phyloP scores from a whole-genome alignment of 1,140 invertebrate species.

The Temnothorax longispinosus region DNA sequence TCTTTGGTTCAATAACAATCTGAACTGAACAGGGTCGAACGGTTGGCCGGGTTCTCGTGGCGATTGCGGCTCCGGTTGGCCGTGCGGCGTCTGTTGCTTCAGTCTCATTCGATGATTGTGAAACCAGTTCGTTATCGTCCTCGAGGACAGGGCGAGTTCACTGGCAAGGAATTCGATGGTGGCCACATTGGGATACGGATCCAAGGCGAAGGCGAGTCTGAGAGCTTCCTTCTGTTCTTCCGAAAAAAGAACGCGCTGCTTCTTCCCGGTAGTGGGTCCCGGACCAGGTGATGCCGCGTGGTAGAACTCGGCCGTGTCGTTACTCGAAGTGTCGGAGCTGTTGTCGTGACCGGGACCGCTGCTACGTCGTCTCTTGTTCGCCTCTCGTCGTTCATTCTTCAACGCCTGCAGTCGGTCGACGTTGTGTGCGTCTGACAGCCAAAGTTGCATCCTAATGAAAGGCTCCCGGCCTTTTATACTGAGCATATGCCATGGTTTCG shows the following conservation, averaged over 20 bases:
- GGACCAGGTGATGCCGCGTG: conserved; percentile 93
- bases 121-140: conserved; percentile 99
- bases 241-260: conserved; percentile 97
- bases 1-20: conserved; percentile 94
- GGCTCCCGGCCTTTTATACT: conserved; percentile 99
- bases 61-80: conserved; percentile 89
- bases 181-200: conserved; percentile 97
- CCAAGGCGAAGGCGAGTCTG: conserved; percentile 95
- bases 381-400: conserved; percentile 96
- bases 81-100: conserved; percentile 94
- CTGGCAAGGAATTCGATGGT: conserved; percentile 98
- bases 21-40: conserved; percentile 96
- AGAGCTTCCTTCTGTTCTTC: conserved; percentile 99
- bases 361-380: conserved; percentile 94
- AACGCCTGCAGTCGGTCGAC: conserved; percentile 94
- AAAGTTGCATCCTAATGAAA: conserved; percentile 99
- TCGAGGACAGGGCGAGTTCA: conserved; percentile 95
- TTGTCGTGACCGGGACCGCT: conserved; percentile 94
- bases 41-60: conserved; percentile 90
- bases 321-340: conserved; percentile 94
- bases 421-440: conserved; percentile 97
- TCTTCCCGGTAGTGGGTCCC: conserved; percentile 92
- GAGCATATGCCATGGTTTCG: conserved; percentile 99
- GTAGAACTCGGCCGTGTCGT: conserved; percentile 95
- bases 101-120: conserved; percentile 99